Evolutionary conservation across 2,888 invertebrate genomes (phyloP).

Genomic region (Elegia similella): DNA sequence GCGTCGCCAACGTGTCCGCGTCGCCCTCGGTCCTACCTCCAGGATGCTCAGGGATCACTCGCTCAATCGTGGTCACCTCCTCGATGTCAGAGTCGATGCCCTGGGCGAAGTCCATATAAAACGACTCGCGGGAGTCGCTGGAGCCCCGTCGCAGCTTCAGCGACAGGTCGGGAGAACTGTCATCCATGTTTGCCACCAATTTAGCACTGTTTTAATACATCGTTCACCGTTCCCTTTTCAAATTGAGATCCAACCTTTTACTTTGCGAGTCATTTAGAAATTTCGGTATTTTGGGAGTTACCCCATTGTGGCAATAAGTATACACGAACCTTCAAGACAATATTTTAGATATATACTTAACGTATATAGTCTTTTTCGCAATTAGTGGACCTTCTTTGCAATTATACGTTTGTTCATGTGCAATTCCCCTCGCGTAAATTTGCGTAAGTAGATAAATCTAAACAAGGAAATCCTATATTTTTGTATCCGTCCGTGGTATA

Average conservation of each 20-base stretch:
- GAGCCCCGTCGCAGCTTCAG: conserved; percentile 91
- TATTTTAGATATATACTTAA: too few species aligned
- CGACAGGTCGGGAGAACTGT: conserved; percentile 93
- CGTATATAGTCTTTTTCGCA: too few species aligned
- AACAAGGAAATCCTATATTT: too few species aligned
- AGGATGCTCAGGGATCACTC: conserved; percentile 77
- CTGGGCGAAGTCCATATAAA: conserved; percentile 95
- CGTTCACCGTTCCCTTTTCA: conserved; percentile 27
- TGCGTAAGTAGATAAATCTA: too few species aligned
- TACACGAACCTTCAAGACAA: neutral
- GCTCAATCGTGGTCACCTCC: conserved; percentile 88
- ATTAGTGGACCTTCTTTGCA: too few species aligned
- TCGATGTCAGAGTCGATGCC: conserved; percentile 95
- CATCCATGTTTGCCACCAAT: conserved; percentile 72
- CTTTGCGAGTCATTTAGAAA: conserved; percentile 45
- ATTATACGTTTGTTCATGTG: neutral
- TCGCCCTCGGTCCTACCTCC: conserved; percentile 71
- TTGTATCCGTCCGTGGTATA: too few species aligned
- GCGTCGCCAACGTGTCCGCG: conserved; percentile 73
- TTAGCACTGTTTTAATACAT: conserved; percentile 31
- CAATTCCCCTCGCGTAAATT: too few species aligned
- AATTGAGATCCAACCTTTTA: conserved; percentile 40
- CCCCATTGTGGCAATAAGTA: conserved; percentile 32
- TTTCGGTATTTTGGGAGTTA: conserved; percentile 23
- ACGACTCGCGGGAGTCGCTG: conserved; percentile 93